These are phyloP conservation scores for Melieria picta DNA, from an alignment of 2,888 invertebrate species.

Conservation along the genomic window DNA sequence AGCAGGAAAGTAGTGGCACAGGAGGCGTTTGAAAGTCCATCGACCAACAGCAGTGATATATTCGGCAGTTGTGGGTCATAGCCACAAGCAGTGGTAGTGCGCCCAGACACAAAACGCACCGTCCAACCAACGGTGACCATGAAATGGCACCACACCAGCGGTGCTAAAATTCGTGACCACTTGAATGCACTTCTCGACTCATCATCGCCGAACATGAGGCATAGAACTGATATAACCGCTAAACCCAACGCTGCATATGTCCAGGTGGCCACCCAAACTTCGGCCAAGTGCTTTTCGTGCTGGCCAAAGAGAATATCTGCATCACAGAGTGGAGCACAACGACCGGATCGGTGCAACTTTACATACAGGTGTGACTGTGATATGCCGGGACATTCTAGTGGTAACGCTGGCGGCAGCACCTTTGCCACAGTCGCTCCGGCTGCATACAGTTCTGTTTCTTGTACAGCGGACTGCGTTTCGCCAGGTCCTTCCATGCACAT, in stretches of 20 bases:
- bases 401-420: slow-evolving; percentile 46
- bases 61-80: slow-evolving; percentile 72
- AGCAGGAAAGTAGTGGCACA: slow-evolving; percentile 90
- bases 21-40: slow-evolving; percentile 87
- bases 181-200: slow-evolving; percentile 48
- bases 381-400: slow-evolving; percentile 69
- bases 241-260: slow-evolving; percentile 82
- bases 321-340: slow-evolving; percentile 84
- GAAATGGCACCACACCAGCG: slow-evolving; percentile 85
- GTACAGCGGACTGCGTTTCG: slow-evolving; percentile 49
- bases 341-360: slow-evolving; percentile 77
- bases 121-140: slow-evolving; percentile 85
- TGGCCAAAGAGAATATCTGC: slow-evolving; percentile 82
- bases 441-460: slow-evolving; percentile 47
- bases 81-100: slow-evolving; percentile 73
- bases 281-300: slow-evolving; percentile 82
- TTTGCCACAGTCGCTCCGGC: slow-evolving; percentile 40
- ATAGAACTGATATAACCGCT: slow-evolving; percentile 62
- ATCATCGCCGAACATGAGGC: slow-evolving; percentile 50
- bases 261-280: slow-evolving; percentile 88
- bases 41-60: slow-evolving; percentile 76
- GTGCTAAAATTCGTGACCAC: slow-evolving; percentile 81
- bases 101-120: slow-evolving; percentile 81
- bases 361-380: slow-evolving; percentile 76
- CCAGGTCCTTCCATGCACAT: slow-evolving; percentile 93